phyloP scores from a whole-genome alignment of 2,113 vertebrate species.

The Panthera tigris region DNA sequence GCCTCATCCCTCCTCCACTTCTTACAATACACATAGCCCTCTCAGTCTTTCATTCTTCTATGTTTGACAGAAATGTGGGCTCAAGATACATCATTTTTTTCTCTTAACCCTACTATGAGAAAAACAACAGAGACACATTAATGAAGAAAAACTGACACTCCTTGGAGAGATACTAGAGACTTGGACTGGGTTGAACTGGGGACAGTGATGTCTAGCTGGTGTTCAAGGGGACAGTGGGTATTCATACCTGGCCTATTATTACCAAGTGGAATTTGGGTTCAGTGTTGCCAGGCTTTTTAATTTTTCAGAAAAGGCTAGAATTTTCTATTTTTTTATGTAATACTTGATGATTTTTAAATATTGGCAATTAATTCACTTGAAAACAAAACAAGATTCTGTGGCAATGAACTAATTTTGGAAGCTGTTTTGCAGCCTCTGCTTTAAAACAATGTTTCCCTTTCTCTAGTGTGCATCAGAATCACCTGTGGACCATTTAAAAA shows the following conservation, averaged over 20 bases:
- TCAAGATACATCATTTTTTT: neutral
- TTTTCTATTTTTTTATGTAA: neutral
- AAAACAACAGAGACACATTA: neutral
- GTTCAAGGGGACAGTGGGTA: neutral
- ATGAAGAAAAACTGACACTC: neutral
- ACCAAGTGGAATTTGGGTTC: neutral
- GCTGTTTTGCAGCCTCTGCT: neutral
- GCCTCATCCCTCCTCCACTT: neutral
- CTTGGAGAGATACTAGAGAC: neutral
- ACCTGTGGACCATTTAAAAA: neutral
- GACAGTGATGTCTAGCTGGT: neutral
- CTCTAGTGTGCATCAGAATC: neutral
- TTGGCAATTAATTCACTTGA: neutral
- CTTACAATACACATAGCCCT: neutral
- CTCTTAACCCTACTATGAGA: neutral
- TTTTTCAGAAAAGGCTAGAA: neutral
- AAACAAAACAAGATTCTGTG: neutral
- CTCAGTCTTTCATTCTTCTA: neutral
- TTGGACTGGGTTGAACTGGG: neutral
- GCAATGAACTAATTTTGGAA: neutral
- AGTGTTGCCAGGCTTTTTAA: neutral
- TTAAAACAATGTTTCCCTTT: neutral
- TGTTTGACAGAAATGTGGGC: neutral
- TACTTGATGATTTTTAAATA: neutral
- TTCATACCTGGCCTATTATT: neutral